Evolutionary conservation across 2,797 vertebrate species (phyloP), one percentile per base, ranked within the genome.

Genomic region (Lemur catta): DNA sequence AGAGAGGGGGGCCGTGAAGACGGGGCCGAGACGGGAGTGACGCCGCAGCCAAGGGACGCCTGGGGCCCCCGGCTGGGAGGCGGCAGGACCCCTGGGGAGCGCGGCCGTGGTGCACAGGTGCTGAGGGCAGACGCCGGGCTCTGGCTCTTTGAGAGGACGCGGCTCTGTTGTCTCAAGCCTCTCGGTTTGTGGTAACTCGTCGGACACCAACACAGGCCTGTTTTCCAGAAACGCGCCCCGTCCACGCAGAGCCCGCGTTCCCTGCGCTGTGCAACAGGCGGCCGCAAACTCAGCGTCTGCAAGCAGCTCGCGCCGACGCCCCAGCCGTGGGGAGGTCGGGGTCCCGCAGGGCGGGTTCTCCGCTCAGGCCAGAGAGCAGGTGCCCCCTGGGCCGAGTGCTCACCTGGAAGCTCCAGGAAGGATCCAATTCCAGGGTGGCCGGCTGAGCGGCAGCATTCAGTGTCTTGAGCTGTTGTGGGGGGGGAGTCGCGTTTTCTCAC

Each of bases 51-150:
- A 28, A 12, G 28, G 55, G 2, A 17, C 0, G 0, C 20, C 18
- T 0, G 2, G 61, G 6, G 11, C 48, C 1, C 63, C 8, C 2
- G 6, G 28, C 81, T 1, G 1, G 24, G 14, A 18, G 67, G 57
- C 41, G 1, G 38, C 26, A 1, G 7, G 33, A 80, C 35, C 33
- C 1, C 0, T 26, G 18, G 24, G 3, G 22, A 1, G 13, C 10
- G 0, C 7, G 0, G 14, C 20, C 24, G 8, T 0, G 4, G 15
- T 2, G 0, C 11, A 0, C 20, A 0, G 38, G 14, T 4, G 1
- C 61, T 1, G 26, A 41, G 13, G 4, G 26, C n/a, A 4, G 17
- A 28, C 46, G 9, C 33, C 2, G 4, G 1, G 4, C 41, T 48
- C 75, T 20, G 15, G n/a, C 20, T 2, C 2, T 0, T 30, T 3